These are phyloP conservation scores for Neolamprologus caudopunctatus DNA, from an alignment of 2,113 vertebrate genomes.

Conservation along the genomic window DNA sequence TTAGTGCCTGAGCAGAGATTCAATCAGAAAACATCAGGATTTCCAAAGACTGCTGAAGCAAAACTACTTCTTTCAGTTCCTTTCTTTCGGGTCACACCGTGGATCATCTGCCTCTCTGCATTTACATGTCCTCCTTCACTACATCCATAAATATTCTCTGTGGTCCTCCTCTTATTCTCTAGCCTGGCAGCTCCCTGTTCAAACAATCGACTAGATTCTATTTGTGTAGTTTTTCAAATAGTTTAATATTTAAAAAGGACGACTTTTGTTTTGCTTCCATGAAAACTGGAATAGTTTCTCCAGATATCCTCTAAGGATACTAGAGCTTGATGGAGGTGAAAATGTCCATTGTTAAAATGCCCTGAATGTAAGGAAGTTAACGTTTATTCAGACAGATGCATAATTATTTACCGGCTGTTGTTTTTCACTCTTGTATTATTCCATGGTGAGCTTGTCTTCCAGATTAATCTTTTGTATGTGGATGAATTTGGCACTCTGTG, in stretches of 20 bases:
- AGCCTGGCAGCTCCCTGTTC: background rate
- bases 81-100: background rate
- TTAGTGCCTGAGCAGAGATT: background rate
- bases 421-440: slow-evolving; percentile 16
- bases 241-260: background rate
- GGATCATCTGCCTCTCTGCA: background rate
- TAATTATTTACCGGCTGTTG: slow-evolving; percentile 34
- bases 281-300: background rate
- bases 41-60: background rate
- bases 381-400: background rate
- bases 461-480: slow-evolving; percentile 19
- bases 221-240: background rate
- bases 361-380: background rate
- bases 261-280: background rate
- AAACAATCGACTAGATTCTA: background rate
- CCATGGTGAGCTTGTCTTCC: slow-evolving; percentile 10
- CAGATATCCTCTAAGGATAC: background rate
- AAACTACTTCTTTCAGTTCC: background rate
- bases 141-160: background rate
- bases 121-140: background rate
- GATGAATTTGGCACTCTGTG: slow-evolving; percentile 5
- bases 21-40: background rate
- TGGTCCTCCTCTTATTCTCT: background rate
- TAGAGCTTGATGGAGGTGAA: background rate
- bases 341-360: background rate